Conservation (phyloP, 2,888 invertebrate genomes). For the Parnassius orleans region DNA sequence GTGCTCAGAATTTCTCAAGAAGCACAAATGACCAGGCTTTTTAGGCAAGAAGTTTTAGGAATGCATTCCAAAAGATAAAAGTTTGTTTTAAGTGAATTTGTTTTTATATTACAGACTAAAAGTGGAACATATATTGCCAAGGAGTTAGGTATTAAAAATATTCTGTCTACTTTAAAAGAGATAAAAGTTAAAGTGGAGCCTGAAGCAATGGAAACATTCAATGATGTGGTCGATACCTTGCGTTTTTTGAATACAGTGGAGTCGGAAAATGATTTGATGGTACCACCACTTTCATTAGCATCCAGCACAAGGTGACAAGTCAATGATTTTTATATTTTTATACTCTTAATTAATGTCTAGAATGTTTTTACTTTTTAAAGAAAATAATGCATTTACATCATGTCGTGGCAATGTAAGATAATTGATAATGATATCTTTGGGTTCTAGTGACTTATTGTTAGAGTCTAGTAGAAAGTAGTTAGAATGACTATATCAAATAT, state of each 20-base stretch:
- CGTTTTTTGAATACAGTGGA: conserved; percentile 63
- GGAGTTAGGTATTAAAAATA: conserved; percentile 67
- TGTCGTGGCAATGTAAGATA: too few relatives aligned
- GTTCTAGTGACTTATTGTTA: too few relatives aligned
- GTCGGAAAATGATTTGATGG: conserved; percentile 55
- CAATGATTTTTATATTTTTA: too few relatives aligned
- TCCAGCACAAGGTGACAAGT: conserved; percentile 59
- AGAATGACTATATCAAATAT: too few relatives aligned
- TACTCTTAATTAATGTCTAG: too few relatives aligned
- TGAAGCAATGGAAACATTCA: conserved; percentile 57
- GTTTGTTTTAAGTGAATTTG: neutral
- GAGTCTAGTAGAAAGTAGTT: too few relatives aligned
- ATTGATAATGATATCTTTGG: too few relatives aligned
- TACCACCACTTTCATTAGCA: conserved; percentile 64
- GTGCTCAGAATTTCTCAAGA: too few relatives aligned
- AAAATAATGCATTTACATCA: too few relatives aligned
- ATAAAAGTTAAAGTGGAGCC: conserved; percentile 62
- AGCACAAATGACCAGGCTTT: too few relatives aligned
- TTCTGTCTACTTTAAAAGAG: conserved; percentile 63
- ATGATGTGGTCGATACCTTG: conserved; percentile 70
- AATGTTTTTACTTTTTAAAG: too few relatives aligned
- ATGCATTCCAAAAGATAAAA: neutral
- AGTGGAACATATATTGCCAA: conserved; percentile 72
- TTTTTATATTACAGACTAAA: conserved; percentile 66
- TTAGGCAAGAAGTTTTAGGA: too few relatives aligned